Conservation (phyloP, 2,888 invertebrate genomes). For the Folsomia candida region DNA sequence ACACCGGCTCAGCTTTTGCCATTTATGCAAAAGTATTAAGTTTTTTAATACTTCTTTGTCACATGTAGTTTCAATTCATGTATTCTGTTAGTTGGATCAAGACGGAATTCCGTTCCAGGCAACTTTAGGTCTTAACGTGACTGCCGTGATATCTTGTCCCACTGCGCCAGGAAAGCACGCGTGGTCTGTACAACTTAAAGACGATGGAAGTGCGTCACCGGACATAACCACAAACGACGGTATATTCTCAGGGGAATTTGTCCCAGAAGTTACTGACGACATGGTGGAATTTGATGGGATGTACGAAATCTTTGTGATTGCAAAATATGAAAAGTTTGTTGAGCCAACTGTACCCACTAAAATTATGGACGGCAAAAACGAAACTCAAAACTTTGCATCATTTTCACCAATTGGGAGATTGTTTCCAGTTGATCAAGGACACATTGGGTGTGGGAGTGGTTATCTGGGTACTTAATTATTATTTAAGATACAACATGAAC, state of each 20-base stretch:
- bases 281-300: neutral
- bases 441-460: constrained; percentile 23
- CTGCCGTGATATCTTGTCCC: neutral
- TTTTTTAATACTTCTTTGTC: too few relatives aligned
- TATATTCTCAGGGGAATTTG: constrained; percentile 33
- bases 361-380: neutral
- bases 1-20: constrained; percentile 14
- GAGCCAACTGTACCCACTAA: neutral
- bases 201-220: constrained; percentile 28
- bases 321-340: neutral
- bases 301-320: constrained; percentile 19
- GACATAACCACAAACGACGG: constrained; percentile 35
- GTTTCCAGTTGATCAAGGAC: constrained; percentile 27
- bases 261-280: neutral
- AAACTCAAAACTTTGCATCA: too few relatives aligned
- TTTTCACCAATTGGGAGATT: constrained; percentile 4
- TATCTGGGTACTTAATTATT: neutral
- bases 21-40: constrained; percentile 14
- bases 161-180: neutral
- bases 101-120: constrained; percentile 11
- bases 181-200: constrained; percentile 18
- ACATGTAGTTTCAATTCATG: neutral
- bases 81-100: constrained; percentile 15
- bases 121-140: neutral
- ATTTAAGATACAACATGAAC: neutral